phyloP scores from a whole-genome alignment of 2,888 invertebrate species.

The Euzophera pinguis region DNA sequence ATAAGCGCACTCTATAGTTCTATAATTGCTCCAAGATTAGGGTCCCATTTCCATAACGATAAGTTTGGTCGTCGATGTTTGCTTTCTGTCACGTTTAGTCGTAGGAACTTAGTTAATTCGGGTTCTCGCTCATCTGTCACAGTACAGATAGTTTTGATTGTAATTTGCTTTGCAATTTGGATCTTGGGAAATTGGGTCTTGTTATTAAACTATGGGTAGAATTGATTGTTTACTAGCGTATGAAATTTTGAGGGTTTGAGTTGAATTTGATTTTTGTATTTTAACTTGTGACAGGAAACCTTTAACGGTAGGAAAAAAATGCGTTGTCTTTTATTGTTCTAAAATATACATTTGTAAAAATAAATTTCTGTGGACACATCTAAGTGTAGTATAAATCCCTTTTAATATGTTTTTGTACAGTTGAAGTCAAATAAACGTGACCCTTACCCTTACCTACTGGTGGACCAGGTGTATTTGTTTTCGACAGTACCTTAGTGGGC shows the following conservation, averaged over 20 bases:
- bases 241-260: neutral
- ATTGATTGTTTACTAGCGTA: too few relatives aligned
- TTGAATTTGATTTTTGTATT: neutral
- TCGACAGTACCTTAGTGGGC: too few relatives aligned
- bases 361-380: too few relatives aligned
- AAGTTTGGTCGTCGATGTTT: constrained; percentile 8
- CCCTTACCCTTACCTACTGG: too few relatives aligned
- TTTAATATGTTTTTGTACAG: too few relatives aligned
- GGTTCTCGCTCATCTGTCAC: constrained; percentile 7
- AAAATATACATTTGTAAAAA: too few relatives aligned
- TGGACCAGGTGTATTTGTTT: too few relatives aligned
- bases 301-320: too few relatives aligned
- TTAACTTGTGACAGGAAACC: neutral
- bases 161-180: constrained; percentile 3
- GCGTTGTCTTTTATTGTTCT: too few relatives aligned
- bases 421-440: too few relatives aligned
- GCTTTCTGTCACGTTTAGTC: constrained; percentile 7
- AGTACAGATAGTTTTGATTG: constrained; percentile 8
- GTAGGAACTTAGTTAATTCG: constrained; percentile 8
- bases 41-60: constrained; percentile 10
- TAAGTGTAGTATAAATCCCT: too few relatives aligned
- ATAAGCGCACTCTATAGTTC: neutral
- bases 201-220: neutral
- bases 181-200: neutral
- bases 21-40: neutral